Evolutionary conservation across 2,113 vertebrate species (phyloP), one percentile per base, ranked within the genome.

Genomic region (Arvicanthis niloticus): DNA sequence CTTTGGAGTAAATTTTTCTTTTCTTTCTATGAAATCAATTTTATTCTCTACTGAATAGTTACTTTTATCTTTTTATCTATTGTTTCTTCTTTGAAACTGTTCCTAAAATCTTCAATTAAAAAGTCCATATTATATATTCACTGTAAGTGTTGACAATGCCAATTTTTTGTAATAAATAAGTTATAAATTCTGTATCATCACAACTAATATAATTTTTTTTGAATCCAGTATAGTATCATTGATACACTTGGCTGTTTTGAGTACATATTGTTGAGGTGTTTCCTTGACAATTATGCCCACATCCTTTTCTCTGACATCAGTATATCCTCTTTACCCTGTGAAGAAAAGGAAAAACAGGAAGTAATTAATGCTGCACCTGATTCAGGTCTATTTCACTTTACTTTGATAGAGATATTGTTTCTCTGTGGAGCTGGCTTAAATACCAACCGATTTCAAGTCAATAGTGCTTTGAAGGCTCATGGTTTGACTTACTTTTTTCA

Each of bases 371-470:
- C 72, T 92, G 4, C 37, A 40, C 34, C 56, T 75, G 26, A 95
- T 56, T 82, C 12, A 29, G 2, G 31, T 89, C n/a, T 88, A 53
- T 65, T 89, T 82, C 73, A 42, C 40, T 37, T 45, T 60, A 34
- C 19, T 93, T 95, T 95, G 29, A 72, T 90, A 91, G 87, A 24
- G 51, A 51, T 88, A 73, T 19, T 77, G 42, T 81, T 97, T 91
- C 76, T 96, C 24, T 51, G 48, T 82, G 81, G 48, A 85, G 7
- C 2, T 58, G 29, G 82, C 58, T 60, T 68, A 94, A 94, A 93
- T 77, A 34, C 29, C 80, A 91, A 40, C 13, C 96, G n/a, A 88
- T 85, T 97, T 91, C n/a, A 85, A 94, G 88, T 19, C 53, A 87
- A 34, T 40, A 45, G 4, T 26, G 6, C 67, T 96, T 85, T 45